phyloP scores from a whole-genome alignment of 2,888 invertebrate species.

The Eupeodes latifasciatus region DNA sequence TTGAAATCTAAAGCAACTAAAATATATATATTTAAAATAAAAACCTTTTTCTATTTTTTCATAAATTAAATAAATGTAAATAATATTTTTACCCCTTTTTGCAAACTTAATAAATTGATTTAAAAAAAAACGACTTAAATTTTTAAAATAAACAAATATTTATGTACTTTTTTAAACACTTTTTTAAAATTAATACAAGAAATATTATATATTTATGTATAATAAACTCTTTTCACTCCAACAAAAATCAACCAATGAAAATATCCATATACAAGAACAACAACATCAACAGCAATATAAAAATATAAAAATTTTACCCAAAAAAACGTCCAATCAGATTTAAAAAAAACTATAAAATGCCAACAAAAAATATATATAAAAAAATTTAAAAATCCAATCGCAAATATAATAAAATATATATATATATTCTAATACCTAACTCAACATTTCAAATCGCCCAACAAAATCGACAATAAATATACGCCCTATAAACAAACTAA shows the following conservation, averaged over 20 bases:
- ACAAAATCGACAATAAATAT: slow-evolving; percentile 70
- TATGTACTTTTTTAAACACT: slow-evolving; percentile 55
- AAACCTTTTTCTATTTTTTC: slow-evolving; percentile 23
- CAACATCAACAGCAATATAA: slow-evolving; percentile 74
- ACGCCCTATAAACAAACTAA: slow-evolving; percentile 72
- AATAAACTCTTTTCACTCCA: slow-evolving; percentile 75
- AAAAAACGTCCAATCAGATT: slow-evolving; percentile 65
- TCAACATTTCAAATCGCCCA: slow-evolving; percentile 74
- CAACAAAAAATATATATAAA: slow-evolving; percentile 56
- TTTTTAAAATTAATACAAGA: slow-evolving; percentile 43
- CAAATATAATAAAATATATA: slow-evolving; percentile 54
- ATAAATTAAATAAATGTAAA: slow-evolving; percentile 52
- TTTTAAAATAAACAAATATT: slow-evolving; percentile 50
- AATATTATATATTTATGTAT: slow-evolving; percentile 67
- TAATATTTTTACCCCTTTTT: slow-evolving; percentile 46
- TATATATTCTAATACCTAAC: slow-evolving; percentile 65
- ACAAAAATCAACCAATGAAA: slow-evolving; percentile 74
- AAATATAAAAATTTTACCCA: slow-evolving; percentile 59
- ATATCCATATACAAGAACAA: slow-evolving; percentile 74
- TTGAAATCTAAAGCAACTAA: slow-evolving; percentile 11
- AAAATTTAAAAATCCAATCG: slow-evolving; percentile 53
- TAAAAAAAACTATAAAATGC: slow-evolving; percentile 50
- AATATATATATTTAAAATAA: background rate
- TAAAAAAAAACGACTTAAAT: slow-evolving; percentile 24
- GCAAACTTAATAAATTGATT: background rate